phyloP scores from a whole-genome alignment of 35 echinoderm and acorn worm genomes.

The Strongylocentrotus purpuratus region DNA sequence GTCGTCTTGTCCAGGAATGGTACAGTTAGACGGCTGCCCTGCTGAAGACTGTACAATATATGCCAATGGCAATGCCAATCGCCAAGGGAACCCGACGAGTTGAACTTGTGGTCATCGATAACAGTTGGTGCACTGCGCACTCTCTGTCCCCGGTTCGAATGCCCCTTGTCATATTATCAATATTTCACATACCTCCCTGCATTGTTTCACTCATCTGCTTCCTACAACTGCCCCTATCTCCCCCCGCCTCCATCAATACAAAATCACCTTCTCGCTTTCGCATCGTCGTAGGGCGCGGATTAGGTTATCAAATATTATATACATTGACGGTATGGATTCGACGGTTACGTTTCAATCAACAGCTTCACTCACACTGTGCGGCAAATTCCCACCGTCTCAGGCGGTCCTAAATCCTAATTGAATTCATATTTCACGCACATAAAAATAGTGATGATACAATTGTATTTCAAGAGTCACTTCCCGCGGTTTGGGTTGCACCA shows the following conservation, averaged over 20 bases:
- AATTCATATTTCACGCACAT: slow-evolving; percentile 13
- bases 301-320: neutral
- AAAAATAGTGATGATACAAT: neutral
- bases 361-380: neutral
- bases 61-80: no score
- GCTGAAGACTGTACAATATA: no score
- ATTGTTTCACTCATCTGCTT: neutral
- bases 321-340: neutral
- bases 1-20: no score
- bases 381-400: neutral
- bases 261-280: neutral
- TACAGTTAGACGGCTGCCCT: no score
- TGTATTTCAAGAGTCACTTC: neutral
- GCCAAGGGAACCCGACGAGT: no score
- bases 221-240: neutral
- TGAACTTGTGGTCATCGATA: no score
- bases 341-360: neutral
- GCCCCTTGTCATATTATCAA: no score
- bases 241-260: neutral
- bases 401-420: neutral
- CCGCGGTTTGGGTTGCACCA: neutral
- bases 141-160: no score
- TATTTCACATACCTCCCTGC: no score
- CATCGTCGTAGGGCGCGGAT: neutral
- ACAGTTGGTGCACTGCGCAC: no score